Percentiles rank a stretch among this genome's conserved stretches.
Evolutionary conservation across 1,140 invertebrate genomes (phyloP).

Genomic region (Drosophila pallidifrons): DNA sequence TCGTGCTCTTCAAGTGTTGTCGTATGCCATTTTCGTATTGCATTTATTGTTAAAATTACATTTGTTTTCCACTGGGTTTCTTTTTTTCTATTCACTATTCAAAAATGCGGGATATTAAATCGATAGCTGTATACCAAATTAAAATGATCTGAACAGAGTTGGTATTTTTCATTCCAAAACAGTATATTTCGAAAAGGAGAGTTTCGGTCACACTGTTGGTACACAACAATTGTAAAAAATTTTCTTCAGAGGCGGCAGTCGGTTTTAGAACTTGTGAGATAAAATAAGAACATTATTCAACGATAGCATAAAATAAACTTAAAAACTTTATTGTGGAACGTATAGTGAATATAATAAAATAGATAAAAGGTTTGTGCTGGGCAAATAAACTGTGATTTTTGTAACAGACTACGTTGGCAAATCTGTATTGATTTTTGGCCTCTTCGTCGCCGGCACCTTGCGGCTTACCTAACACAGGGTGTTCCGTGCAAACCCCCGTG

Average conservation of each 20-base stretch:
- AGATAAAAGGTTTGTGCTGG: slow-evolving; percentile 27
- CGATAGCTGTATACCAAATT: too few species aligned
- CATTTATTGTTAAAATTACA: too few species aligned
- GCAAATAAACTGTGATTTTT: not conserved
- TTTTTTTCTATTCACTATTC: too few species aligned
- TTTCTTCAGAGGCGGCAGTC: slow-evolving; percentile 8
- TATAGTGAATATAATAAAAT: not conserved
- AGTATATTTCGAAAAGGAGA: too few species aligned
- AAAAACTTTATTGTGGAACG: not conserved
- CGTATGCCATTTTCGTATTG: too few species aligned
- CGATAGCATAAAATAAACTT: slow-evolving; percentile 2
- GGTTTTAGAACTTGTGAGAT: not conserved
- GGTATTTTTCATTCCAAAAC: too few species aligned
- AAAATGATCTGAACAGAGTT: too few species aligned
- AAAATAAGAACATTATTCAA: slow-evolving; percentile 12
- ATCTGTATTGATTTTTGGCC: slow-evolving; percentile 41
- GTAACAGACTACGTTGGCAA: slow-evolving; percentile 4
- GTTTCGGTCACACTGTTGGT: not conserved
- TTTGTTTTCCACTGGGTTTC: too few species aligned
- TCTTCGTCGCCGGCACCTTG: slow-evolving; percentile 28
- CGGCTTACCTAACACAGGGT: slow-evolving; percentile 21
- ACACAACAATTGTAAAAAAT: slow-evolving; percentile 31
- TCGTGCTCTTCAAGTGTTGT: too few species aligned
- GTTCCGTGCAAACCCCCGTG: not conserved
- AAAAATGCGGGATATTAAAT: too few species aligned